Evolutionary conservation across 1,140 invertebrate species (phyloP).

Genomic region (Zophobas morio): DNA sequence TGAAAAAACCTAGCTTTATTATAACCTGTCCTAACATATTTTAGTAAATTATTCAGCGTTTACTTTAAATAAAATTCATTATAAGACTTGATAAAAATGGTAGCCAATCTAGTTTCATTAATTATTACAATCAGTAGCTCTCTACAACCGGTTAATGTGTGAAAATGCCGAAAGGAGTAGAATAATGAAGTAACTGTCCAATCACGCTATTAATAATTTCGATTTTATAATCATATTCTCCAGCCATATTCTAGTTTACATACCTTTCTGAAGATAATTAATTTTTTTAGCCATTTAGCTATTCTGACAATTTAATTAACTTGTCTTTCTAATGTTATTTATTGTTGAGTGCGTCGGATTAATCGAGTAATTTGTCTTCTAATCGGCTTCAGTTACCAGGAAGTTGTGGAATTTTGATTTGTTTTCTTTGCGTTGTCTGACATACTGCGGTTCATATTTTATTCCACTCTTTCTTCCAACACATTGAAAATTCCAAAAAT

Average conservation of each 20-base stretch:
- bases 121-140: slow-evolving; percentile 10
- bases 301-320: slow-evolving; percentile 36
- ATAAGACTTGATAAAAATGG: not conserved
- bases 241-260: slow-evolving; percentile 1
- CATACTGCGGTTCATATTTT: not conserved
- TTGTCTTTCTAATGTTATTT: slow-evolving; percentile 34
- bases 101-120: slow-evolving; percentile 7
- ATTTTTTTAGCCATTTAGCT: slow-evolving; percentile 20
- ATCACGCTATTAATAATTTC: slow-evolving; percentile 4
- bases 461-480: not conserved
- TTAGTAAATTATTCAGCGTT: not conserved
- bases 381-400: slow-evolving; percentile 1
- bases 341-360: slow-evolving; percentile 7
- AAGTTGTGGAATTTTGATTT: not conserved
- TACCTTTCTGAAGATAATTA: not conserved
- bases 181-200: slow-evolving; percentile 6
- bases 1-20: not conserved
- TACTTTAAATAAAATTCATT: slow-evolving; percentile 2
- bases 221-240: slow-evolving; percentile 20
- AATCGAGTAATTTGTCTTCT: slow-evolving; percentile 28
- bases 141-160: not conserved
- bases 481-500: too few relatives aligned
- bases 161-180: slow-evolving; percentile 2
- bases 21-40: not conserved
- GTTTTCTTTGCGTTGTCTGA: not conserved